Percentiles rank a stretch among this genome's conserved stretches.
These are phyloP conservation scores for Philypnodon macrostomus DNA, from an alignment of 2,797 vertebrate genomes.

Conservation along the genomic window DNA sequence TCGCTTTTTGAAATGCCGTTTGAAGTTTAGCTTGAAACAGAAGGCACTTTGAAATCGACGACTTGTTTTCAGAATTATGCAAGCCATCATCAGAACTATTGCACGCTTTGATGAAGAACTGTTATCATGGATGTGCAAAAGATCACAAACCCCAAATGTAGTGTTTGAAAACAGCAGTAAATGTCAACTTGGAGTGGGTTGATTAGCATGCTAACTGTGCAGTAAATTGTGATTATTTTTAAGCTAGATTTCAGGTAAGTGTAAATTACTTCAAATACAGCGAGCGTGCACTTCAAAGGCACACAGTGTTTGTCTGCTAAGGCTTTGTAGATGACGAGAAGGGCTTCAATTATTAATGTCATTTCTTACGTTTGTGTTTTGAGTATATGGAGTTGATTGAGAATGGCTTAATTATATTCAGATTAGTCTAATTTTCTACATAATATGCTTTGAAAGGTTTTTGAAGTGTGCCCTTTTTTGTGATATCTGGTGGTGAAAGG, in stretches of 20 bases:
- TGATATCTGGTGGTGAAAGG: too few species aligned
- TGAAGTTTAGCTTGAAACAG: slow-evolving; percentile 57
- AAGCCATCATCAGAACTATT: slow-evolving; percentile 36
- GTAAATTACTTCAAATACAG: slow-evolving; percentile 24
- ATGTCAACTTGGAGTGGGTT: slow-evolving; percentile 12
- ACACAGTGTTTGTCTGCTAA: slow-evolving; percentile 26
- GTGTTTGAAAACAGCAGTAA: slow-evolving; percentile 9
- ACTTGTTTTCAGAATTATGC: slow-evolving; percentile 43
- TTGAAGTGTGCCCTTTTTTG: neutral
- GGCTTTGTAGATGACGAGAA: slow-evolving; percentile 37
- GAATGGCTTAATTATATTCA: slow-evolving; percentile 20
- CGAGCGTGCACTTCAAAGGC: slow-evolving; percentile 36
- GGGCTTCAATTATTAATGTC: slow-evolving; percentile 42
- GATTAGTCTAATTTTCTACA: slow-evolving; percentile 5
- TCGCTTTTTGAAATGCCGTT: slow-evolving; percentile 54
- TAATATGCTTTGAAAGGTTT: neutral
- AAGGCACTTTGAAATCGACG: slow-evolving; percentile 43
- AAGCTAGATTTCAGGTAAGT: slow-evolving; percentile 23
- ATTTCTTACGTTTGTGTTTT: slow-evolving; percentile 24
- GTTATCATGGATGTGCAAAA: slow-evolving; percentile 15
- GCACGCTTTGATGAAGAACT: slow-evolving; percentile 51
- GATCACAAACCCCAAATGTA: slow-evolving; percentile 26
- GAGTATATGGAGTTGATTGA: slow-evolving; percentile 11
- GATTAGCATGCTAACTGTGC: slow-evolving; percentile 1
- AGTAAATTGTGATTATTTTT: slow-evolving; percentile 13